Conservation (phyloP, 2,888 invertebrate genomes). For the Nomada fabriciana region DNA sequence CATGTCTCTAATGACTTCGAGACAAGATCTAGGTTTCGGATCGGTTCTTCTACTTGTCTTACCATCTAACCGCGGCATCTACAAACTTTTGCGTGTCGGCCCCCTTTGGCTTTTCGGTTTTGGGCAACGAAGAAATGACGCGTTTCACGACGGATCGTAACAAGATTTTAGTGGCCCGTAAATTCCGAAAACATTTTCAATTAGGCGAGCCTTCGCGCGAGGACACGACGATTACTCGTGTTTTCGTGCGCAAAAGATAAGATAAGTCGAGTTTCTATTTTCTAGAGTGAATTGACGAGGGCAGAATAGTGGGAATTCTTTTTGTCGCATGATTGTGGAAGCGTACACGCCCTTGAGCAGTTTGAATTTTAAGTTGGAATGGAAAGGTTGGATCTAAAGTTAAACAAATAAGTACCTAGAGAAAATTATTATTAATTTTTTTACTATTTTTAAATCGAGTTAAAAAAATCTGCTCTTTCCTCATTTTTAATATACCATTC, state of each 20-base stretch:
- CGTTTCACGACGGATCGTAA: conserved; percentile 66
- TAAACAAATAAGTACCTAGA: too few species aligned
- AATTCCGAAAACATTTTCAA: conserved; percentile 60
- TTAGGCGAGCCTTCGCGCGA: conserved; percentile 60
- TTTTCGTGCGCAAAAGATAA: conserved; percentile 37
- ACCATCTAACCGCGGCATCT: conserved; percentile 74
- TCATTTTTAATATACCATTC: too few species aligned
- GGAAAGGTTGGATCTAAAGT: too few species aligned
- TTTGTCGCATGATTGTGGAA: too few species aligned
- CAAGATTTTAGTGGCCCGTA: conserved; percentile 62
- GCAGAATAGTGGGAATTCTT: too few species aligned
- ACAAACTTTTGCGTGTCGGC: conserved; percentile 73
- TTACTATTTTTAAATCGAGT: too few species aligned
- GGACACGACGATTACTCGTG: conserved; percentile 33
- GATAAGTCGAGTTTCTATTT: too few species aligned
- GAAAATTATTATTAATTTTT: too few species aligned
- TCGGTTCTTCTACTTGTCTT: conserved; percentile 48
- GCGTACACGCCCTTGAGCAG: too few species aligned
- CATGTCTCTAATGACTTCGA: conserved; percentile 80
- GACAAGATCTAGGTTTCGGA: conserved; percentile 77
- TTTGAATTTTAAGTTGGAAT: too few species aligned
- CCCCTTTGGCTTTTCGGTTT: conserved; percentile 54
- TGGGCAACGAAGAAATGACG: conserved; percentile 16
- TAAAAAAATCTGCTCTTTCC: too few species aligned
- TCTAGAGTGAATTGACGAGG: too few species aligned